Evolutionary conservation across 2,888 invertebrate genomes (phyloP).

Genomic region (Nebria brevicollis): DNA sequence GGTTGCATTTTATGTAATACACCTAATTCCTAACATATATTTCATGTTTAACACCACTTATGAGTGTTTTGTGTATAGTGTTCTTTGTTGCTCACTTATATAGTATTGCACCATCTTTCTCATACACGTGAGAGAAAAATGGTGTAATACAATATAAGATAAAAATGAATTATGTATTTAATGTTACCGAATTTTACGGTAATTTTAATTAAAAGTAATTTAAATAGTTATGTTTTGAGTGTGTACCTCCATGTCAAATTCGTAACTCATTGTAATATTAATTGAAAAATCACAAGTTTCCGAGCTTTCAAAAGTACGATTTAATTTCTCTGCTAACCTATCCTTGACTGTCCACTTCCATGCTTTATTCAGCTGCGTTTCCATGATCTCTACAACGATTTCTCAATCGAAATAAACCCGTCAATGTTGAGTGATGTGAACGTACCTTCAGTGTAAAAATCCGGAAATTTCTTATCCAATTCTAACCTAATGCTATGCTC

Average conservation of each 20-base stretch:
- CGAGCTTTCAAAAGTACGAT: slow-evolving; percentile 68
- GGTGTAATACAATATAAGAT: too few relatives aligned
- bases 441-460: slow-evolving; percentile 62
- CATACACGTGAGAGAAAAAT: too few relatives aligned
- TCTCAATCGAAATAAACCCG: neutral
- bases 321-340: slow-evolving; percentile 66
- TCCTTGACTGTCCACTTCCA: slow-evolving; percentile 80
- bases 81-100: too few relatives aligned
- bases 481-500: slow-evolving; percentile 73
- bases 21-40: slow-evolving; percentile 61
- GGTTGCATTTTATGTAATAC: slow-evolving; percentile 63
- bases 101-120: too few relatives aligned
- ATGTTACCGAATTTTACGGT: too few relatives aligned
- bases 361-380: slow-evolving; percentile 78
- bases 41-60: slow-evolving; percentile 52
- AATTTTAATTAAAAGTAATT: too few relatives aligned
- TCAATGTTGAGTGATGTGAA: slow-evolving; percentile 28
- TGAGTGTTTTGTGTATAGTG: too few relatives aligned
- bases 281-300: slow-evolving; percentile 70
- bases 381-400: slow-evolving; percentile 52
- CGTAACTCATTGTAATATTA: slow-evolving; percentile 70
- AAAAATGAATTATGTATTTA: too few relatives aligned
- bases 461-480: slow-evolving; percentile 67
- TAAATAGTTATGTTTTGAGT: too few relatives aligned
- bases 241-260: slow-evolving; percentile 63